phyloP scores from a whole-genome alignment of 2,113 vertebrate genomes.

The Antechinus flavipes region DNA sequence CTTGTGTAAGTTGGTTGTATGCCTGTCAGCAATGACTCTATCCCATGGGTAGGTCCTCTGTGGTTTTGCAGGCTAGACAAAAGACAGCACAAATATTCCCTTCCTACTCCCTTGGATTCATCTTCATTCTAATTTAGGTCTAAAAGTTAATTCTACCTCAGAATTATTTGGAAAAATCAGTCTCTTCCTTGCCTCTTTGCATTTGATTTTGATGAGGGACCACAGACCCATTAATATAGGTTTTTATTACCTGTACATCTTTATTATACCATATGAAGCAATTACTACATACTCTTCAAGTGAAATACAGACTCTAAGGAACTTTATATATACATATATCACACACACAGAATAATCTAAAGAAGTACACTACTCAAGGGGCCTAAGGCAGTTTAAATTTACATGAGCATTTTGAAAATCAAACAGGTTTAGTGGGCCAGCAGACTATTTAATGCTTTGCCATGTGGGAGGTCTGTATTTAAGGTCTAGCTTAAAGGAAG shows the following conservation, averaged over 20 bases:
- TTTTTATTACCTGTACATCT: slow-evolving; percentile 10
- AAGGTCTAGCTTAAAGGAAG: slow-evolving; percentile 28
- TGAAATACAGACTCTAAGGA: slow-evolving; percentile 18
- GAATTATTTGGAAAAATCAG: neutral
- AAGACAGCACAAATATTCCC: slow-evolving; percentile 6
- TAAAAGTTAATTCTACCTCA: neutral
- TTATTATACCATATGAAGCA: slow-evolving; percentile 39
- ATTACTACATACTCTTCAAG: slow-evolving; percentile 33
- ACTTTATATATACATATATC: slow-evolving; percentile 1
- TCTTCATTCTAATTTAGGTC: slow-evolving; percentile 29
- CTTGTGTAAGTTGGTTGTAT: neutral
- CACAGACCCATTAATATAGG: slow-evolving; percentile 1
- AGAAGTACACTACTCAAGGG: neutral
- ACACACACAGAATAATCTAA: slow-evolving; percentile 22
- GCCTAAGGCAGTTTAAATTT: slow-evolving; percentile 40
- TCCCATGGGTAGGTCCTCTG: neutral
- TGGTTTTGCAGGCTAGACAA: slow-evolving; percentile 1
- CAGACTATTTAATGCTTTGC: slow-evolving; percentile 31
- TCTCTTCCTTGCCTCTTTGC: neutral
- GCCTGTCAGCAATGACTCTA: neutral
- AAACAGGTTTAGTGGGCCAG: slow-evolving; percentile 35
- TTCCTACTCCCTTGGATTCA: neutral
- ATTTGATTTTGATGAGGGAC: slow-evolving; percentile 10
- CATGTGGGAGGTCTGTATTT: slow-evolving; percentile 33
- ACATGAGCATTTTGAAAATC: slow-evolving; percentile 59